Evolutionary conservation across 1,140 invertebrate species (phyloP), one percentile per base, ranked within the genome.

Genomic region (Heliconius hermathena): DNA sequence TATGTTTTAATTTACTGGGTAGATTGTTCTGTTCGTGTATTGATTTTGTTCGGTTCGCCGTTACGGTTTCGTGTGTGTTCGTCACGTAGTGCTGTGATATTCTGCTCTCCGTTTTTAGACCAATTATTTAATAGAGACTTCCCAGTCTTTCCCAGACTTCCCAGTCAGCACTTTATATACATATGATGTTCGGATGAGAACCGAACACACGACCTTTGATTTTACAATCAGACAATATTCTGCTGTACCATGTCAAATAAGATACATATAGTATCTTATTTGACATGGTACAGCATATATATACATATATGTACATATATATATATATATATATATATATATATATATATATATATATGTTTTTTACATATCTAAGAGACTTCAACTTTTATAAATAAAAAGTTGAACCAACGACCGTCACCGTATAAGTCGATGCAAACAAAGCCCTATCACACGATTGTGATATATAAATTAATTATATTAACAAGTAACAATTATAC

Each of bases 381-480:
- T 60, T n/a, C 8, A 9, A 3, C 57, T 60, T 60, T 60, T 22
- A n/a, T 13, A 11, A 22, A 22, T 60, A 60, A 60, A 60, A 60
- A 22, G 57, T 60, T 22, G 57, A 60, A 60, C 22, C 57, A 8
- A 60, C 57, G 20, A 60, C 57, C 8, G 26, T 9, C 57, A 11
- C 57, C n/a, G 57, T 60, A 60, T 26, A 60, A 60, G 57, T 60
- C 57, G 20, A 60, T 60, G 57, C n/a, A 46, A 46, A 22, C 57
- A 26, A 22, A 22, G n/a, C 8, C 8, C n/a, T 0, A 11, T 60
- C 57, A n/a, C 26, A 26, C 26, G 26, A 26, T 26, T 60, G 57
- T 60, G n/a, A 46, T 46, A 60, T 60, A 60, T 60, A 60, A 60
- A n/a, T 8, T 60, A 26, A 60, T 60, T 60, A 60, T 60, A 60